Conservation (phyloP, 2,888 invertebrate genomes). For the Tenthredo distinguenda region DNA sequence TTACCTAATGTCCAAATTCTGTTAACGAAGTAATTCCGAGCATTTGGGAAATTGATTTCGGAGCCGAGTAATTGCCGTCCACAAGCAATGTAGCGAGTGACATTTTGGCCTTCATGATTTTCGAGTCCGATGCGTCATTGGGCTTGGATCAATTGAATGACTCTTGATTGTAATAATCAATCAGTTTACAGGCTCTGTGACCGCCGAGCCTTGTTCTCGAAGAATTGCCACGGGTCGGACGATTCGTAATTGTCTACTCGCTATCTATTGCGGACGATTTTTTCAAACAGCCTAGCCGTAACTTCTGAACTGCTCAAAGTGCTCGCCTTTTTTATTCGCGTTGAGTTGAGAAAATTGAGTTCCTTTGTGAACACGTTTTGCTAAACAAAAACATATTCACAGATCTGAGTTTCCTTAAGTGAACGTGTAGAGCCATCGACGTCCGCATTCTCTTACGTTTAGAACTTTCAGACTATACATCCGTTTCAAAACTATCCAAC, state of each 20-base stretch:
- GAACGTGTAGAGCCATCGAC: background rate
- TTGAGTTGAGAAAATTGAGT: background rate
- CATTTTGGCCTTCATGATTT: conserved; percentile 41
- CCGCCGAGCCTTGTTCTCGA: background rate
- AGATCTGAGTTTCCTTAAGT: background rate
- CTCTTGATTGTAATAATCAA: conserved; percentile 15
- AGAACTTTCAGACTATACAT: background rate
- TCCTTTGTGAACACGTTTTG: background rate
- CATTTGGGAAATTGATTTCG: background rate
- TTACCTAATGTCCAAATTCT: background rate
- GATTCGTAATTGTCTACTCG: background rate
- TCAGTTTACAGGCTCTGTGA: conserved; percentile 10
- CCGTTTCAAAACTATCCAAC: background rate
- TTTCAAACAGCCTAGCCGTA: background rate
- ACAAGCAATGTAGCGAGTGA: conserved; percentile 59
- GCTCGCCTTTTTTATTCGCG: background rate
- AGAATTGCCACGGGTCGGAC: background rate
- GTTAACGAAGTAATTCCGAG: background rate
- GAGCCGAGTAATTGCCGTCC: conserved; percentile 24
- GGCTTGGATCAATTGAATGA: background rate
- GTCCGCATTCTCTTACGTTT: background rate
- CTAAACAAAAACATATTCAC: background rate
- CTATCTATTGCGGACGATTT: background rate
- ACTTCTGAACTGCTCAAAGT: background rate
- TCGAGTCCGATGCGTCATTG: conserved; percentile 6